Evolutionary conservation across 2,113 vertebrate species (phyloP), one percentile per base, ranked within the genome.

Genomic region (Sylvietta virens): DNA sequence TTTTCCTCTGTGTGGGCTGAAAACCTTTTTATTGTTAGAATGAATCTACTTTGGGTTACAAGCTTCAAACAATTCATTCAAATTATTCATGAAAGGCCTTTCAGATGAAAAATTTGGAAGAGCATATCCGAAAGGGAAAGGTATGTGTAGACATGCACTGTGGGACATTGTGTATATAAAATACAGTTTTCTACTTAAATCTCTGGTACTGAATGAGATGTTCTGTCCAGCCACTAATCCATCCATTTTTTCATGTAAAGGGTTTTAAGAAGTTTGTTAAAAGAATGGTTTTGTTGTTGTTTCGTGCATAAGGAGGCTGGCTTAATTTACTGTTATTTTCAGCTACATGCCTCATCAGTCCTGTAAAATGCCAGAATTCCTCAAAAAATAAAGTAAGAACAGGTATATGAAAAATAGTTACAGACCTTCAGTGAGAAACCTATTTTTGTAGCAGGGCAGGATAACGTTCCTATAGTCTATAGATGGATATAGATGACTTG

Each of bases 1-100:
- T 95, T 91, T 95, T 96, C 94, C 62, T 74, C 50, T 93, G 91
- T 94, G 94, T 96, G 84, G 93, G 94, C 77, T 95, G 96, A 80
- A 91, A 95, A 92, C 79, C 71, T 92, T 88, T 33, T 90, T 91
- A 96, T 95, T 97, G 95, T 96, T 93, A 73, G 56, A 90, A 64
- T 83, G 71, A 93, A 56, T 92, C 74, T 90, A 7, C 92, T 89
- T 84, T 23, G 40, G 83, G 44, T 89, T 95, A 47, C 58, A 71
- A 35, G 60, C 76, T 94, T 88, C 90, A 88, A 83, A 94, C 80
- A 90, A 30, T 92, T 96, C 31, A 92, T 96, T 94, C 56, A 90
- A 86, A 96, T 95, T 93, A 93, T 94, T 94, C 56, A 67, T 78
- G 39, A 70, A 91, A 92, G 77, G 45, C 33, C 74, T 92, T 93